phyloP scores from a whole-genome alignment of 2,888 invertebrate species.

The Latheticus oryzae region DNA sequence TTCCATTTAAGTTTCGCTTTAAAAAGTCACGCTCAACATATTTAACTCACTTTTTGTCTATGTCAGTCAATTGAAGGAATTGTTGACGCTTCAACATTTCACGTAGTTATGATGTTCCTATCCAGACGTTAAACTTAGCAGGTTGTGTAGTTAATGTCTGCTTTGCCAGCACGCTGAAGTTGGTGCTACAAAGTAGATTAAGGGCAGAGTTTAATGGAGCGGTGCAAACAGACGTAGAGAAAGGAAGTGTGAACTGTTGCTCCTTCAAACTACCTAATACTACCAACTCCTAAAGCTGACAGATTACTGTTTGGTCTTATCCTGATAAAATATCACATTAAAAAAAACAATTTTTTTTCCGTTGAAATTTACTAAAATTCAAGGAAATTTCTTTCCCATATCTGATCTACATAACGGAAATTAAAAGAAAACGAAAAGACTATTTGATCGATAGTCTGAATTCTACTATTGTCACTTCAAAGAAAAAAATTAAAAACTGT shows the following conservation, averaged over 20 bases:
- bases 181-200: constrained; percentile 39
- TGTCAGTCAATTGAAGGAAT: neutral
- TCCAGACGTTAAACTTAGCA: constrained; percentile 18
- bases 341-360: neutral
- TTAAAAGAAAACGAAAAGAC: too few relatives aligned
- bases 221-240: constrained; percentile 35
- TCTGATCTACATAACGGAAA: too few relatives aligned
- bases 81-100: too few relatives aligned
- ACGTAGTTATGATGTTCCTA: neutral
- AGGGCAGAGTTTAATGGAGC: constrained; percentile 38
- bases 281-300: constrained; percentile 10
- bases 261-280: constrained; percentile 14
- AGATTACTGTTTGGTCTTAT: constrained; percentile 15
- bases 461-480: too few relatives aligned
- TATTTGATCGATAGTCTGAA: too few relatives aligned
- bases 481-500: too few relatives aligned
- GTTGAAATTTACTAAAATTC: too few relatives aligned
- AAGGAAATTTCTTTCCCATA: too few relatives aligned
- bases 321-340: neutral
- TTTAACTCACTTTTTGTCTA: constrained; percentile 4
- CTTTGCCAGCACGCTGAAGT: constrained; percentile 19
- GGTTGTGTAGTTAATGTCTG: constrained; percentile 13
- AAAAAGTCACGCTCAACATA: constrained; percentile 5
- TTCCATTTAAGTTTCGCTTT: constrained; percentile 14
- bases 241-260: constrained; percentile 41